These are phyloP conservation scores for Lophura nycthemera DNA, from an alignment of 2,113 vertebrate species.

Conservation along the genomic window DNA sequence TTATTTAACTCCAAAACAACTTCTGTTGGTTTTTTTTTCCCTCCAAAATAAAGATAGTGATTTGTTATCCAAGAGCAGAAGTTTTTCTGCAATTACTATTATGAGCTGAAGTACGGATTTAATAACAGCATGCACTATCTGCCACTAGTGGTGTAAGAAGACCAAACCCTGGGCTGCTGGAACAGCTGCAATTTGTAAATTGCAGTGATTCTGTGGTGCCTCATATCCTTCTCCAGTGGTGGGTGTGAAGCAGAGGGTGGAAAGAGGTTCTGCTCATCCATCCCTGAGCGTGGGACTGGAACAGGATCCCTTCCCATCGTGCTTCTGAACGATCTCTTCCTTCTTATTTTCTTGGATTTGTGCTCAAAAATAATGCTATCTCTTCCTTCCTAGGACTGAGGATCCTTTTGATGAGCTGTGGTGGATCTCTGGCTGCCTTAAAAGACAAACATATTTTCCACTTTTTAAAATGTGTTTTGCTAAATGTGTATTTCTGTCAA, in stretches of 20 bases:
- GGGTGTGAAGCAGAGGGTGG: not conserved
- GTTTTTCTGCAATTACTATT: slow-evolving; percentile 6
- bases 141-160: not conserved
- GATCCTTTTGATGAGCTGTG: not conserved
- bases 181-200: not conserved
- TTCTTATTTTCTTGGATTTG: not conserved
- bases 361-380: not conserved
- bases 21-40: not conserved
- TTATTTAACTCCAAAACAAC: slow-evolving; percentile 1
- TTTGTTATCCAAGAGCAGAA: slow-evolving; percentile 5
- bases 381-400: not conserved
- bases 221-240: not conserved
- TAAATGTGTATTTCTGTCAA: slow-evolving; percentile 43
- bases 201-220: not conserved
- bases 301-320: fast-evolving
- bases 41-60: not conserved
- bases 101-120: slow-evolving; percentile 27
- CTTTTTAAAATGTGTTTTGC: slow-evolving; percentile 32
- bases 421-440: not conserved
- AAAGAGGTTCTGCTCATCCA: not conserved
- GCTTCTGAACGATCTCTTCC: not conserved
- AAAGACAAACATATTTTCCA: not conserved
- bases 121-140: not conserved
- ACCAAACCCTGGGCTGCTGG: not conserved
- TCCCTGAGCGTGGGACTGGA: not conserved